A percentile compares a stretch with the other conserved stretches of the same genome.
Conservation (phyloP, 2,797 vertebrate genomes). For the Aphelocoma californica region DNA sequence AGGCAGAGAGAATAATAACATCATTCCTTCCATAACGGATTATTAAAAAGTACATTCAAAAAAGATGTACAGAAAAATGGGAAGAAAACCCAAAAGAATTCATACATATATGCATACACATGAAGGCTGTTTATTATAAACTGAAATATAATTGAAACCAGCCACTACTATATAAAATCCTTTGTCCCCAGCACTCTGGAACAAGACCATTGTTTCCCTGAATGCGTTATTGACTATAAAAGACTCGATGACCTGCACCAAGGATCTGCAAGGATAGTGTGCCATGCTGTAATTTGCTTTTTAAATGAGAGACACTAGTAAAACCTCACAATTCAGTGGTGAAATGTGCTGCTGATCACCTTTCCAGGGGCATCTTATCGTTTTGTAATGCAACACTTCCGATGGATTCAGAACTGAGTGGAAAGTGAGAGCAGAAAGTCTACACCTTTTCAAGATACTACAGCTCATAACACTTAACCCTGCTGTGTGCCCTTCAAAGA, state of each 20-base stretch:
- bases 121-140: neutral
- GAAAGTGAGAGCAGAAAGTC: neutral
- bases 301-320: neutral
- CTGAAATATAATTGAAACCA: neutral
- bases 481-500: neutral
- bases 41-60: neutral
- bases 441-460: neutral
- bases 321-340: neutral
- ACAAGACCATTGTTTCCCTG: neutral
- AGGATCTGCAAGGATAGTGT: neutral
- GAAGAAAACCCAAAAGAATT: neutral
- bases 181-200: neutral
- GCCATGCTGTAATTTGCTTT: neutral
- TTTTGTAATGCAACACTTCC: neutral
- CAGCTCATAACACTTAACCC: neutral
- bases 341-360: neutral
- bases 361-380: neutral
- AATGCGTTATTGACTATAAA: rapidly evolving
- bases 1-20: neutral
- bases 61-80: neutral
- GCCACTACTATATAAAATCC: neutral
- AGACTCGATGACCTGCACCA: neutral
- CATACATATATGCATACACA: rapidly evolving
- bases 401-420: neutral
- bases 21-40: neutral